phyloP scores from a whole-genome alignment of 2,113 vertebrate genomes.

The Malurus elegans region DNA sequence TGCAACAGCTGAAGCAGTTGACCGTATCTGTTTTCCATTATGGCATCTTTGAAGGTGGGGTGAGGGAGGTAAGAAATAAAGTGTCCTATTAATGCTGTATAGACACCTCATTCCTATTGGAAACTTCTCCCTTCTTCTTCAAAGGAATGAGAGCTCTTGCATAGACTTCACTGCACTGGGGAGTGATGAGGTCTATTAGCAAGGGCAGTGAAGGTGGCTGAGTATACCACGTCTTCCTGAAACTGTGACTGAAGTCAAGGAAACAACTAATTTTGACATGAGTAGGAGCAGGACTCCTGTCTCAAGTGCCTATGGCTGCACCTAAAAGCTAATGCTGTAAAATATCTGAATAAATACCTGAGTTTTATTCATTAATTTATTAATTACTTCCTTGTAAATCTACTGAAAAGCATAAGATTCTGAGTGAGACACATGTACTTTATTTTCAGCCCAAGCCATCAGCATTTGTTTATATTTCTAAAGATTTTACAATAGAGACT shows the following conservation, averaged over 20 bases:
- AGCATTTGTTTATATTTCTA: not conserved
- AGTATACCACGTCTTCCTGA: not conserved
- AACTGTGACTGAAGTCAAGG: not conserved
- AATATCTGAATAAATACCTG: not conserved
- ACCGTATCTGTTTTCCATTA: not conserved
- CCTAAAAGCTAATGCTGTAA: not conserved
- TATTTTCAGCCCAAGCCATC: not conserved
- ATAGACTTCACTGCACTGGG: not conserved
- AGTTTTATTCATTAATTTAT: not conserved
- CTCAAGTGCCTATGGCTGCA: not conserved
- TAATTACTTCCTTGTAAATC: not conserved
- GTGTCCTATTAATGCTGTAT: not conserved
- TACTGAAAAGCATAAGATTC: not conserved
- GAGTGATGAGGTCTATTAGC: not conserved
- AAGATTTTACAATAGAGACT: not conserved
- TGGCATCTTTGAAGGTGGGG: not conserved
- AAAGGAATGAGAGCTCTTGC: not conserved
- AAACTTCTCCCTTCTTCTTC: not conserved
- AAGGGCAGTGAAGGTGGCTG: not conserved
- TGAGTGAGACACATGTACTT: not conserved
- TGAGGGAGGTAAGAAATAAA: not conserved
- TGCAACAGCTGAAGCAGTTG: slow-evolving; percentile 26
- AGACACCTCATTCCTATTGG: not conserved
- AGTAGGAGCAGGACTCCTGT: not conserved
- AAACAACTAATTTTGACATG: not conserved